Evolutionary conservation across 2,797 vertebrate genomes (phyloP).

Genomic region (Epinephelus malabaricus): DNA sequence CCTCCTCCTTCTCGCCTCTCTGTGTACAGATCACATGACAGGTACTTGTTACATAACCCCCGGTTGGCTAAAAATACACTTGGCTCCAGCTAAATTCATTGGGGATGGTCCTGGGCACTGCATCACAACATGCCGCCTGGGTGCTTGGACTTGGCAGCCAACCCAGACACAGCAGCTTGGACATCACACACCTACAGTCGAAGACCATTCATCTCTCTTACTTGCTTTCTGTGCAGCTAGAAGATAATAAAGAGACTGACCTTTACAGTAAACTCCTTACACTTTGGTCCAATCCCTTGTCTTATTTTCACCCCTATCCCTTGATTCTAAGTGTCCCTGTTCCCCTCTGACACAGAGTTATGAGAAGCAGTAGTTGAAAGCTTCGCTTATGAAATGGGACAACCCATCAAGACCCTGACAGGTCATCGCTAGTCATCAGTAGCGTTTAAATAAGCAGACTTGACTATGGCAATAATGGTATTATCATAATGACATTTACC

Average conservation of each 20-base stretch:
- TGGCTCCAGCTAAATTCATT: conserved; percentile 75
- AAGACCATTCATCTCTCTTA: conserved; percentile 66
- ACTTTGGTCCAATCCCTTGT: not conserved
- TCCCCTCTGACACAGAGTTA: too few species aligned
- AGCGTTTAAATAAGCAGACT: too few species aligned
- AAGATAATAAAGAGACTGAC: conserved; percentile 24
- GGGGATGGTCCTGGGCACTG: conserved; percentile 54
- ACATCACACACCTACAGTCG: conserved; percentile 56
- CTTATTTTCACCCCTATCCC: too few species aligned
- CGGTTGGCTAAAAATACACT: conserved; percentile 83
- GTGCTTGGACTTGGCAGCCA: conserved; percentile 53
- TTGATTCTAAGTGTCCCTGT: too few species aligned
- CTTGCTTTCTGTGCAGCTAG: conserved; percentile 40
- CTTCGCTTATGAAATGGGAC: too few species aligned
- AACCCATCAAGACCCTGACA: too few species aligned
- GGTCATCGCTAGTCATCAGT: too few species aligned
- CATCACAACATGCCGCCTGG: conserved; percentile 43
- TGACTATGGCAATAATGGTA: too few species aligned
- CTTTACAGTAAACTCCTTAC: conserved; percentile 34
- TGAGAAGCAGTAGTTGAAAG: too few species aligned
- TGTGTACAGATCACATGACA: conserved; percentile 79
- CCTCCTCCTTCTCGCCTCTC: conserved; percentile 46
- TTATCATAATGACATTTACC: too few species aligned
- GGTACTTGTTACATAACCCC: conserved; percentile 82
- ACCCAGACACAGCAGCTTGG: conserved; percentile 47